Percentiles rank a stretch among this genome's conserved stretches.
phyloP scores from a whole-genome alignment of 2,797 vertebrate genomes.

The Capromys pilorides region DNA sequence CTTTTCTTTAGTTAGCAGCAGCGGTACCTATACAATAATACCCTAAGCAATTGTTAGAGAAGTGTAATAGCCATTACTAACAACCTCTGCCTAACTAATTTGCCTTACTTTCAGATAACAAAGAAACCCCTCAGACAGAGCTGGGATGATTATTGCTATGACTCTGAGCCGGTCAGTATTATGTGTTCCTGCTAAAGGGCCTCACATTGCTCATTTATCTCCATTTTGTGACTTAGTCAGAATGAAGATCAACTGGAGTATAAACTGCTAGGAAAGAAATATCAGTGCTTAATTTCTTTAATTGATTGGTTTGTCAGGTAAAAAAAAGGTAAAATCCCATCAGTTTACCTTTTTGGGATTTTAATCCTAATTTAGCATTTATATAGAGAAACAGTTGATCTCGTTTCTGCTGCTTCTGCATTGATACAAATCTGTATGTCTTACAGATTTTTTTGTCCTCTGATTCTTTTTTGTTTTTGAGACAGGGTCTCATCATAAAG shows the following conservation, averaged over 20 bases:
- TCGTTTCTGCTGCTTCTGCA: neutral
- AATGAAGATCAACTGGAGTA: conserved; percentile 63
- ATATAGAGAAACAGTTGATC: conserved; percentile 53
- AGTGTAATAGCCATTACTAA: conserved; percentile 70
- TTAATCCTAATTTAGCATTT: conserved; percentile 53
- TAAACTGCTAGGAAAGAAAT: conserved; percentile 59
- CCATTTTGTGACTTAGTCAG: conserved; percentile 56
- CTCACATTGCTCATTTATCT: conserved; percentile 67
- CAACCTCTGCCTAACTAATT: conserved; percentile 84
- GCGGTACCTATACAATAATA: conserved; percentile 42
- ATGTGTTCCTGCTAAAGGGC: conserved; percentile 78
- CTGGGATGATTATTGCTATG: conserved; percentile 97
- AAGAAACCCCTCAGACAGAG: conserved; percentile 93
- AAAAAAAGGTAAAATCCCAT: neutral
- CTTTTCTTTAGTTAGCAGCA: conserved; percentile 67
- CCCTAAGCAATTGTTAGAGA: conserved; percentile 65
- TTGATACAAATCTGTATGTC: conserved; percentile 28
- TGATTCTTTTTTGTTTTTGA: neutral
- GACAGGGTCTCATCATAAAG: neutral
- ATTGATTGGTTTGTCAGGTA: neutral
- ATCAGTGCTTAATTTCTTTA: conserved; percentile 59
- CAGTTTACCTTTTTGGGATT: conserved; percentile 62
- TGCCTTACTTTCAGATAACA: conserved; percentile 96
- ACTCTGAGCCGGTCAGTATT: conserved; percentile 97
- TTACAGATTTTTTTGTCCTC: neutral